phyloP scores from a whole-genome alignment of 30 jellyfish, hydroid and myxozoan species.

The Euphysa ruthae region DNA sequence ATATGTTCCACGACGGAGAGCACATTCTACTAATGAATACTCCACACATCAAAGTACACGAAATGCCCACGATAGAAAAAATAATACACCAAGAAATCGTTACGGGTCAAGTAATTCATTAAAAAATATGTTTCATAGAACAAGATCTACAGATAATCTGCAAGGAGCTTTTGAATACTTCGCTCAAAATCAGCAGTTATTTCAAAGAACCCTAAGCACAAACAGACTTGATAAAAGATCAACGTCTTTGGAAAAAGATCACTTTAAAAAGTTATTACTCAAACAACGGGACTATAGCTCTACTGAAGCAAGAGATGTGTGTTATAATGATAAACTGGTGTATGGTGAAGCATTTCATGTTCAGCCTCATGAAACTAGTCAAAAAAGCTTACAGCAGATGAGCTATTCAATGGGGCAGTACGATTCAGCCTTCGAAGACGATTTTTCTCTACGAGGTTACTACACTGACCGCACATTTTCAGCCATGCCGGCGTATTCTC shows the following conservation, averaged over 20 bases:
- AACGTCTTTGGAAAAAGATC: neutral
- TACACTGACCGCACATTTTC: slow-evolving; percentile 30
- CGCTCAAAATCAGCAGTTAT: slow-evolving; percentile 14
- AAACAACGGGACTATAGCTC: too few species aligned
- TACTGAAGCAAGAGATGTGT: slow-evolving; percentile 17
- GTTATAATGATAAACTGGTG: slow-evolving; percentile 5
- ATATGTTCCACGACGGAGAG: slow-evolving; percentile 23
- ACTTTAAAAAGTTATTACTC: too few species aligned
- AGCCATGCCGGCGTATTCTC: neutral
- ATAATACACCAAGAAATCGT: neutral
- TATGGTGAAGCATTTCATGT: neutral
- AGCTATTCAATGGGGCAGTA: slow-evolving; percentile 4
- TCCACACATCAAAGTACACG: neutral
- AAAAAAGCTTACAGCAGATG: slow-evolving; percentile 4
- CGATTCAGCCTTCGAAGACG: slow-evolving; percentile 24
- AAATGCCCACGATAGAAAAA: neutral
- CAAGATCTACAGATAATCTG: slow-evolving; percentile 23
- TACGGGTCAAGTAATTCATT: slow-evolving; percentile 26
- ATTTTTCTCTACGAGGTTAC: slow-evolving; percentile 9
- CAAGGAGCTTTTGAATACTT: slow-evolving; percentile 32
- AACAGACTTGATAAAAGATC: slow-evolving; percentile 3
- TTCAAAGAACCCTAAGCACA: slow-evolving; percentile 29
- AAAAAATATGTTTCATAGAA: slow-evolving; percentile 5
- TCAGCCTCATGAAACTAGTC: slow-evolving; percentile 21
- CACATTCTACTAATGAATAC: slow-evolving; percentile 33